Base-by-base conservation (phyloP, 1,140 invertebrate genomes). In the Drosophila chauvacae region DNA sequence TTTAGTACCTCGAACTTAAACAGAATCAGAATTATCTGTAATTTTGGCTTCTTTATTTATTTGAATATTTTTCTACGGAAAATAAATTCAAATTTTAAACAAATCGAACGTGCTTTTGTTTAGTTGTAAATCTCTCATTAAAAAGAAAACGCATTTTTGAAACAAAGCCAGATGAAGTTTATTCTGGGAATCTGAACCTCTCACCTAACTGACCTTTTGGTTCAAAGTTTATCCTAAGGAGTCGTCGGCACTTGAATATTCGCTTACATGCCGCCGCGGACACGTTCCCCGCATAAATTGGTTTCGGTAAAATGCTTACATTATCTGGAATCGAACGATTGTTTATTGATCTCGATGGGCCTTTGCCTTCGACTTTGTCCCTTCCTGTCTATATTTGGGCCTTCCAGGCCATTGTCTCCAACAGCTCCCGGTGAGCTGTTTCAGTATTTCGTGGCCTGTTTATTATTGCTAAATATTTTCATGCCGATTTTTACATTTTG, bases 391-490 rank as follows among this genome's bases (percentile, higher is more conserved):
- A 23, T 50, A 11, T 57, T 41, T 28, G 16, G 42, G 7, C 0
- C 20, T 47, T 44, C 39, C 50, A 7, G 6, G 5, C 58, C 33
- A 55, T 45, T 60, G 18, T 74, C 58, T 66, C 37, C 30, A 30
- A 30, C 30, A 5, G 20, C 30, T 63, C 33, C 70, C 53, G 57
- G 73, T 50, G 18, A 26, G 55, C 28, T 77, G 68, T 75, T 86
- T 82, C 60, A 80, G 80, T 63, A 73, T 62, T 44, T 61, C n/a
- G 28, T 35, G 41, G 48, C 30, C 62, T 69, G 84, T 90, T 88
- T 88, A 81, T 88, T 88, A 59, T 90, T 69, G 80, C 77, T 65
- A 73, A 81, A 84, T 88, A 84, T 90, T 80, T 87, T 64, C 77
- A 73, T 74, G 61, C 74, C 35, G 76, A 82, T 77, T 86, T 77